phyloP scores from a whole-genome alignment of 1,140 invertebrate genomes.

The Helicorthomorpha holstii region DNA sequence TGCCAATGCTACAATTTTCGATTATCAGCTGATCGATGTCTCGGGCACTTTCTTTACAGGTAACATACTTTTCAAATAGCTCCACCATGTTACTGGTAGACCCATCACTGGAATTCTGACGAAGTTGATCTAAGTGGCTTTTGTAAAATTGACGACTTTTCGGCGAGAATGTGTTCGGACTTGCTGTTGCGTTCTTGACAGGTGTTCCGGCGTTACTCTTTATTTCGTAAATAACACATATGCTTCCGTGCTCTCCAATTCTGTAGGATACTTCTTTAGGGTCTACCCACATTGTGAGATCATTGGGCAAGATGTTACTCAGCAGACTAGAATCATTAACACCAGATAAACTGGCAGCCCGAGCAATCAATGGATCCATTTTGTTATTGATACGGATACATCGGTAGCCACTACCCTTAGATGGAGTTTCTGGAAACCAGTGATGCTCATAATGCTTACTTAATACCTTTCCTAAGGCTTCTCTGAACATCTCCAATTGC shows the following conservation, averaged over 20 bases:
- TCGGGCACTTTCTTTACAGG: conserved; percentile 18
- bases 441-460: conserved; percentile 38
- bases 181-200: background rate
- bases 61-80: background rate
- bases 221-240: conserved; percentile 43
- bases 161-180: conserved; percentile 3
- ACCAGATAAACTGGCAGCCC: conserved; percentile 37
- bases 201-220: too few relatives aligned
- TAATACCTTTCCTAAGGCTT: conserved; percentile 33
- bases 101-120: background rate
- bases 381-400: conserved; percentile 46
- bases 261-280: conserved; percentile 45
- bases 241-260: conserved; percentile 50
- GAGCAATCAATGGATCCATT: conserved; percentile 44
- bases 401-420: conserved; percentile 43
- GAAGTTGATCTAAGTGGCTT: too few relatives aligned
- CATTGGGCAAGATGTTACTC: conserved; percentile 37
- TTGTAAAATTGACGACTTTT: too few relatives aligned
- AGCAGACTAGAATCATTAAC: conserved; percentile 28
- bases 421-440: conserved; percentile 46
- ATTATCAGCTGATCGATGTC: conserved; percentile 12
- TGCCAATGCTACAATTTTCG: conserved; percentile 16
- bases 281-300: conserved; percentile 51
- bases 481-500: conserved; percentile 35
- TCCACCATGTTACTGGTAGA: background rate